These are phyloP conservation scores for Phortica variegata DNA, from an alignment of 1,140 invertebrate species.

Conservation along the genomic window DNA sequence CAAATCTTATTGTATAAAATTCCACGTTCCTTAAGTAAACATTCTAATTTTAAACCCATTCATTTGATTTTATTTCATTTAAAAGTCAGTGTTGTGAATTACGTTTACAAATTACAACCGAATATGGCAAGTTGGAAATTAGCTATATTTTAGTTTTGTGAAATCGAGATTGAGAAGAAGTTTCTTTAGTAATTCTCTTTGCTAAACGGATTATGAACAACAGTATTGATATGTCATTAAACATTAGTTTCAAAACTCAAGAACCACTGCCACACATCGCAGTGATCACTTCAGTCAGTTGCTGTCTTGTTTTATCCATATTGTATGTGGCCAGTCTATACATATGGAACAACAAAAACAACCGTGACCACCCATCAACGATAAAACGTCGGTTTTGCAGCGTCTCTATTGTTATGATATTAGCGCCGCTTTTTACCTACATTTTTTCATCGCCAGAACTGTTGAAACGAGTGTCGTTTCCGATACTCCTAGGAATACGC, in stretches of 20 bases:
- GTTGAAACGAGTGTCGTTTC: slow-evolving; percentile 65
- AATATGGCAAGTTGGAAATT: no score
- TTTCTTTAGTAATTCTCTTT: no score
- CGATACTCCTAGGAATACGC: slow-evolving; percentile 75
- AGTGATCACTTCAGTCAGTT: slow-evolving; percentile 57
- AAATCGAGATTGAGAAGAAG: no score
- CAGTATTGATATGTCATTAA: slow-evolving; percentile 6
- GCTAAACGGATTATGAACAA: no score
- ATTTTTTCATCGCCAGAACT: slow-evolving; percentile 65
- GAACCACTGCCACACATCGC: slow-evolving; percentile 34
- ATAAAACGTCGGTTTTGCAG: slow-evolving; percentile 87
- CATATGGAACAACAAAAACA: slow-evolving; percentile 73
- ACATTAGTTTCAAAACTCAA: no score
- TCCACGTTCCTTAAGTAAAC: no score
- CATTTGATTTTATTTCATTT: slow-evolving; percentile 8
- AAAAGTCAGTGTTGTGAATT: no score
- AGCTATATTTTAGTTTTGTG: no score
- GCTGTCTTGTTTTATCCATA: slow-evolving; percentile 72
- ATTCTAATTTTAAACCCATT: no score
- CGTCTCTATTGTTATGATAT: slow-evolving; percentile 75
- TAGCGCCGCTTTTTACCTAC: slow-evolving; percentile 77
- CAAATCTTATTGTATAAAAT: no score
- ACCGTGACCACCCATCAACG: slow-evolving; percentile 83
- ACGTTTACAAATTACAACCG: no score
- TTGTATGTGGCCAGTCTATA: slow-evolving; percentile 82